These are phyloP conservation scores for Saguinus midas DNA, from an alignment of 2,113 vertebrate genomes.

Conservation along the genomic window DNA sequence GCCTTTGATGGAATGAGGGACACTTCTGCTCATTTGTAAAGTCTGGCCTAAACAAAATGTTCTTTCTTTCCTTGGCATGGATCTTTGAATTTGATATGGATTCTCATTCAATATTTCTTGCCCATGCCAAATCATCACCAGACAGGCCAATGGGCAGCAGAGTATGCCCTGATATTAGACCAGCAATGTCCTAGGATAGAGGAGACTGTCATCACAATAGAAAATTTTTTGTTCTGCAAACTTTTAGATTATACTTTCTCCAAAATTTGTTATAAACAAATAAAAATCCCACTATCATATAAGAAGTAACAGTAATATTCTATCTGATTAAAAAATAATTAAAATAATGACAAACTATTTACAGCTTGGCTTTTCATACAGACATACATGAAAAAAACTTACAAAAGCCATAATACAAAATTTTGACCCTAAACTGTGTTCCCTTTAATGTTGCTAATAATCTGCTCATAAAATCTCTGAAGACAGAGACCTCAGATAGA, in stretches of 20 bases:
- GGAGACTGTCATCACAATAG: neutral
- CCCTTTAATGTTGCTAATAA: neutral
- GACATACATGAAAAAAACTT: neutral
- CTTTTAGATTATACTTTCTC: constrained; percentile 1
- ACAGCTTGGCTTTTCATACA: neutral
- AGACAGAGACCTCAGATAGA: neutral
- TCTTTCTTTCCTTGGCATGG: constrained; percentile 31
- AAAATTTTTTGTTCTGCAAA: neutral
- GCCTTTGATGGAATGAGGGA: neutral
- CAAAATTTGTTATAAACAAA: constrained; percentile 38
- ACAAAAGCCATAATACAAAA: neutral
- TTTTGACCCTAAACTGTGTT: neutral
- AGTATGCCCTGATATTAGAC: neutral
- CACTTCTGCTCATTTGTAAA: neutral
- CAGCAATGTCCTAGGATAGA: neutral
- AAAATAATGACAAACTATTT: neutral
- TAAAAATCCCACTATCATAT: neutral
- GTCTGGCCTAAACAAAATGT: neutral
- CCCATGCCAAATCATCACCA: neutral
- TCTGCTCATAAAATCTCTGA: constrained; percentile 50
- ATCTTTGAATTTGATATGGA: neutral
- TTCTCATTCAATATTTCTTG: neutral
- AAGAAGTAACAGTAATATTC: neutral
- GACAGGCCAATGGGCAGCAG: neutral
- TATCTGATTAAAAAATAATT: neutral